These are phyloP conservation scores for Aleiodes sp. DNA, from an alignment of 1,140 invertebrate genomes.

Conservation along the genomic window DNA sequence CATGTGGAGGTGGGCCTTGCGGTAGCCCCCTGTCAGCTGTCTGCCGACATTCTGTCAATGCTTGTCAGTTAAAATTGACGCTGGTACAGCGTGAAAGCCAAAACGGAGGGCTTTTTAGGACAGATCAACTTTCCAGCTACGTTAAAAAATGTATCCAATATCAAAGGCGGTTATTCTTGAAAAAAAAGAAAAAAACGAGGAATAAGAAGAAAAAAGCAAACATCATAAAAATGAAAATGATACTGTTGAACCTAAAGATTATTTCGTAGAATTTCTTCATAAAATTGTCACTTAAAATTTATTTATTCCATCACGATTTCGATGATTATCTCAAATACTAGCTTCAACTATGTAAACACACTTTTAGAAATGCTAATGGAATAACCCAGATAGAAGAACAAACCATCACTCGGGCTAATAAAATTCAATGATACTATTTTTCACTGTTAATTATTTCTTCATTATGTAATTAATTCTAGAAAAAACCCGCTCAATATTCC, in stretches of 20 bases:
- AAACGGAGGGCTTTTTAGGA: neutral
- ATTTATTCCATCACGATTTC: neutral
- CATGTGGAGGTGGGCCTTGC: neutral
- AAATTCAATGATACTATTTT: neutral
- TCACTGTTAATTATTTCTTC: neutral
- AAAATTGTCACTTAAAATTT: neutral
- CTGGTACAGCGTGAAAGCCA: neutral
- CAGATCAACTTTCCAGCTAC: conserved; percentile 1
- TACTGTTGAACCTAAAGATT: neutral
- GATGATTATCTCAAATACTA: neutral
- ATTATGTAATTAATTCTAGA: conserved; percentile 33
- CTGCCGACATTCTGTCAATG: conserved; percentile 17
- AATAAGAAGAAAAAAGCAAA: too few relatives aligned
- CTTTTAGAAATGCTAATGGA: neutral
- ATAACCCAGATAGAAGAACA: neutral
- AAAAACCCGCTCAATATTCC: conserved; percentile 25
- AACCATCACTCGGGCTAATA: neutral
- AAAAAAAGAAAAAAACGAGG: neutral
- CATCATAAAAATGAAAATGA: neutral
- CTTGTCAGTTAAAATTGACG: neutral
- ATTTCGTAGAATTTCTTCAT: too few relatives aligned
- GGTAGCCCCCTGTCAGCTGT: neutral
- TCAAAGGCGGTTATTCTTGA: neutral
- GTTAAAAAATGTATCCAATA: conserved; percentile 20
- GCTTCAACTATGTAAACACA: neutral